Evolutionary conservation across 1,140 invertebrate genomes (phyloP).

Genomic region (Drosophila trapezifrons): DNA sequence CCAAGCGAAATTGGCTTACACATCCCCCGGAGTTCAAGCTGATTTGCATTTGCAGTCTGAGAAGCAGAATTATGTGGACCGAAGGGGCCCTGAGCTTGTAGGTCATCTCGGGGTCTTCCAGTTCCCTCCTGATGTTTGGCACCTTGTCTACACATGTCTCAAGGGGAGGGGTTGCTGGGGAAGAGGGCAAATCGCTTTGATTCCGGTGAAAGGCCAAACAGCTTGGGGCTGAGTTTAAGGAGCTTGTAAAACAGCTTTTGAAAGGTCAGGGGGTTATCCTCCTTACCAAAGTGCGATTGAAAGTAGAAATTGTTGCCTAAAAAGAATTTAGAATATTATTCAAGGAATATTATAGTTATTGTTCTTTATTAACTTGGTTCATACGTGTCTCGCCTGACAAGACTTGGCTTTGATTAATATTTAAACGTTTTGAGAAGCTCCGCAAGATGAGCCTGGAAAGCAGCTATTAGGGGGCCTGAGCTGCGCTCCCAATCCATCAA

Average conservation of each 20-base stretch:
- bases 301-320: too few species aligned
- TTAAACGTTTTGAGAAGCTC: neutral
- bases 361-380: too few species aligned
- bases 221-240: slow-evolving; percentile 17
- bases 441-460: too few species aligned
- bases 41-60: slow-evolving; percentile 43
- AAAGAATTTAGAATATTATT: too few species aligned
- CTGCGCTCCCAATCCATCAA: neutral
- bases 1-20: slow-evolving; percentile 39
- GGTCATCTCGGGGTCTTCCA: slow-evolving; percentile 3
- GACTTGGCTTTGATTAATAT: neutral
- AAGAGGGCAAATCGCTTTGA: slow-evolving; percentile 22
- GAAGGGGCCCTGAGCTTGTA: neutral
- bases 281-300: neutral
- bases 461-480: neutral
- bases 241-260: slow-evolving; percentile 5
- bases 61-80: slow-evolving; percentile 20
- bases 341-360: too few species aligned
- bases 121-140: slow-evolving; percentile 15
- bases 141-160: slow-evolving; percentile 42
- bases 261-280: neutral
- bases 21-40: slow-evolving; percentile 12
- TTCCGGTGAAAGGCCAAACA: slow-evolving; percentile 23
- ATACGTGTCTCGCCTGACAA: too few species aligned
- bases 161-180: too few species aligned